Percentiles rank a stretch among this genome's conserved stretches.
These are phyloP conservation scores for Argyresthia albistria DNA, from an alignment of 2,888 invertebrate genomes.

Conservation along the genomic window DNA sequence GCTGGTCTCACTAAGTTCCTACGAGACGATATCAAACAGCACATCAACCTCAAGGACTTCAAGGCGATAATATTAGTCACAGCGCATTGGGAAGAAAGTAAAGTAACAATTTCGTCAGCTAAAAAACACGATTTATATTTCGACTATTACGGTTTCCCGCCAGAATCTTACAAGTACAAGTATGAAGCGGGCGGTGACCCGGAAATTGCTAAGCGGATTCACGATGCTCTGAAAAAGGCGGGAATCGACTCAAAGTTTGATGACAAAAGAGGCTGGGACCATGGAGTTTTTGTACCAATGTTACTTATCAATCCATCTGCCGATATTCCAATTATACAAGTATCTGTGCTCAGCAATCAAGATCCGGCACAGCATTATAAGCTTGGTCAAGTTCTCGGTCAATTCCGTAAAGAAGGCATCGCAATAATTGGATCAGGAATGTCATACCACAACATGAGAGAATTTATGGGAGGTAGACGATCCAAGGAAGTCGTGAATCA, in stretches of 20 bases:
- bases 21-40: conserved; percentile 47
- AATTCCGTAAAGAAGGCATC: conserved; percentile 53
- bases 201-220: conserved; percentile 39
- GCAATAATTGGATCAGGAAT: conserved; percentile 57
- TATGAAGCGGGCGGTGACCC: conserved; percentile 58
- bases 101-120: conserved; percentile 55
- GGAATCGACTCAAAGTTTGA: conserved; percentile 51
- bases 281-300: conserved; percentile 66
- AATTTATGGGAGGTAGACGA: conserved; percentile 29
- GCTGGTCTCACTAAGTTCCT: conserved; percentile 45
- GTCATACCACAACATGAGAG: conserved; percentile 64
- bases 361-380: conserved; percentile 49
- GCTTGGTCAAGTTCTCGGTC: conserved; percentile 37
- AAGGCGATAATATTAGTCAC: conserved; percentile 59
- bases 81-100: conserved; percentile 56
- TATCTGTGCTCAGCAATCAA: conserved; percentile 49
- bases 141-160: conserved; percentile 61
- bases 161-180: conserved; percentile 55
- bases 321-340: conserved; percentile 52
- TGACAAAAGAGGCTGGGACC: conserved; percentile 58
- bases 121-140: conserved; percentile 53
- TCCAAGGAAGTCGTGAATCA: conserved; percentile 32
- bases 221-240: conserved; percentile 32
- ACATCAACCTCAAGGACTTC: conserved; percentile 43
- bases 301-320: conserved; percentile 56